These are phyloP conservation scores for Carterocephalus palaemon DNA, from an alignment of 2,888 invertebrate genomes.

Conservation along the genomic window DNA sequence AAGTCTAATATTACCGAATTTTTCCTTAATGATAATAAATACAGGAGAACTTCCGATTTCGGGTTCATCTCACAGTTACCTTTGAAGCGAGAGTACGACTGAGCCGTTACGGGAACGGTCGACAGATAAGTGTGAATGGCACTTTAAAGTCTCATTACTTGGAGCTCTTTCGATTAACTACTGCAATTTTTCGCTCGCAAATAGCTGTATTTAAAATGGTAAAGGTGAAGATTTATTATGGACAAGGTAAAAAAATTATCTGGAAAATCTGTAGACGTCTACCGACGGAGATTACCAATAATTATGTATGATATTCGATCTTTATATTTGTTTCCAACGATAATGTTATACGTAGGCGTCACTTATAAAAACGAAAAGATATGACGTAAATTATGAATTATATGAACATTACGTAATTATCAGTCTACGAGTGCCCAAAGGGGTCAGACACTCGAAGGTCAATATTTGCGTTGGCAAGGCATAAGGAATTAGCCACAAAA, in stretches of 20 bases:
- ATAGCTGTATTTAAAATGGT: too few species aligned
- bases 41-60: slow-evolving; percentile 2
- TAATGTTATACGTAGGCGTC: not conserved
- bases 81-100: slow-evolving; percentile 7
- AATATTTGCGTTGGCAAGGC: too few species aligned
- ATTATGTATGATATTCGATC: not conserved
- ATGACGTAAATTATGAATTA: slow-evolving; percentile 1
- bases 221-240: slow-evolving; percentile 2
- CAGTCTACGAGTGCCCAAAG: too few species aligned
- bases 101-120: slow-evolving; percentile 10
- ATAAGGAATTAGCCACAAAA: too few species aligned
- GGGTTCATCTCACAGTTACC: slow-evolving; percentile 3
- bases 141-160: slow-evolving; percentile 20
- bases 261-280: too few species aligned
- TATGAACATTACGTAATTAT: slow-evolving; percentile 1
- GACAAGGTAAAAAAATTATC: too few species aligned
- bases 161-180: slow-evolving; percentile 17
- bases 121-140: slow-evolving; percentile 21
- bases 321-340: not conserved
- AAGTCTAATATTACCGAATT: not conserved
- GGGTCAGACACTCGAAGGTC: too few species aligned
- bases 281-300: not conserved
- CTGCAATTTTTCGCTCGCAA: not conserved
- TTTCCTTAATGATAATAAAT: slow-evolving; percentile 2
- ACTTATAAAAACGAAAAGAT: slow-evolving; percentile 1